These are phyloP conservation scores for Erythrocercus mccallii DNA, from an alignment of 2,113 vertebrate species.

Conservation along the genomic window DNA sequence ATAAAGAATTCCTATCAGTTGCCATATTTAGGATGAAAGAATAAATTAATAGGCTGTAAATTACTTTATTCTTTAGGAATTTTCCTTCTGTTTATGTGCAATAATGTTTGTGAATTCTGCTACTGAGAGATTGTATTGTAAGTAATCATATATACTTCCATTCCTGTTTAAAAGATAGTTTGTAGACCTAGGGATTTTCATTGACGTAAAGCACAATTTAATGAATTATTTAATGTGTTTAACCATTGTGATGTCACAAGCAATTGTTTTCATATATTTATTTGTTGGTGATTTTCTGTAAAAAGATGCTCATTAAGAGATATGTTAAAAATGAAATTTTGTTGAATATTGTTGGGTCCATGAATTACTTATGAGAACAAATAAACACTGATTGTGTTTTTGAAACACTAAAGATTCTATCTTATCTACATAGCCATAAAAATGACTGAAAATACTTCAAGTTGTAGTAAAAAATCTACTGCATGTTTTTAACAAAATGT, in stretches of 20 bases:
- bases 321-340: constrained; percentile 63
- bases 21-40: constrained; percentile 67
- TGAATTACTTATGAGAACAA: constrained; percentile 51
- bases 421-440: background rate
- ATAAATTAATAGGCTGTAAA: constrained; percentile 68
- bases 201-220: constrained; percentile 80
- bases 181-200: constrained; percentile 71
- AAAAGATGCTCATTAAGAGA: constrained; percentile 60
- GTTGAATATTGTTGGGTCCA: constrained; percentile 58
- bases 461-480: background rate
- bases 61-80: constrained; percentile 62
- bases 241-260: constrained; percentile 75
- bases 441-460: background rate
- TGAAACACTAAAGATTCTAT: constrained; percentile 21
- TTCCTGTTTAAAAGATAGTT: constrained; percentile 74
- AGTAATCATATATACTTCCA: constrained; percentile 70
- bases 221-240: constrained; percentile 77
- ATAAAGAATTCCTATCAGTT: constrained; percentile 43
- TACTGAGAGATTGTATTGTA: constrained; percentile 75
- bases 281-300: constrained; percentile 64
- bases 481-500: background rate
- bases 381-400: constrained; percentile 63
- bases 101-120: constrained; percentile 73
- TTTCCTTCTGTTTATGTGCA: constrained; percentile 74
- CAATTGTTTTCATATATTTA: constrained; percentile 65